Percentiles rank a stretch among this genome's conserved stretches.
These are phyloP conservation scores for Paratilapia polleni DNA, from an alignment of 2,113 vertebrate species.

Conservation along the genomic window DNA sequence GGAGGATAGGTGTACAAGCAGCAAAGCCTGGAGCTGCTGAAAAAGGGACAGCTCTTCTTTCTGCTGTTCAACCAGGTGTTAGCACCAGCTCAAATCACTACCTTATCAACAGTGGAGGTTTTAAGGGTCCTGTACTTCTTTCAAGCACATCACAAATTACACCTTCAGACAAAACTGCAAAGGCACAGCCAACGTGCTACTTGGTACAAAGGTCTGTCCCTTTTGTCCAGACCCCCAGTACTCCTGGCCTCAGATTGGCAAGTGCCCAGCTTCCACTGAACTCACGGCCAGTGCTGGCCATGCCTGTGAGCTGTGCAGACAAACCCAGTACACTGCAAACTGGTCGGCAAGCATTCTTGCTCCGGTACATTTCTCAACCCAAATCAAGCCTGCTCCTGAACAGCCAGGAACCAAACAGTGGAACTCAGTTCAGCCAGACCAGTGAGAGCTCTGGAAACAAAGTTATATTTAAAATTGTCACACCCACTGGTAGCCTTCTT, in stretches of 20 bases:
- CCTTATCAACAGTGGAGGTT: conserved; percentile 73
- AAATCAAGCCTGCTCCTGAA: conserved; percentile 75
- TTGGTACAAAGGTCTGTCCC: conserved; percentile 80
- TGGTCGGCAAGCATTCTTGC: conserved; percentile 81
- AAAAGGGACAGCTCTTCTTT: conserved; percentile 59
- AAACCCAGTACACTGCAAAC: conserved; percentile 69
- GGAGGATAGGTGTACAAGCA: conserved; percentile 44
- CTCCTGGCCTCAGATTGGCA: conserved; percentile 56
- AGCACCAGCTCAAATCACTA: conserved; percentile 68
- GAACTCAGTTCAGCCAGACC: conserved; percentile 49
- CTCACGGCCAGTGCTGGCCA: conserved; percentile 72
- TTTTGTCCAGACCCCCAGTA: conserved; percentile 50
- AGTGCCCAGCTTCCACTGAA: conserved; percentile 61
- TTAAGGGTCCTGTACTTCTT: conserved; percentile 77
- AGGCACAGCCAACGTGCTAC: conserved; percentile 76
- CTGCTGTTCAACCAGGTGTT: conserved; percentile 60
- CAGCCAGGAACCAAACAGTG: conserved; percentile 66
- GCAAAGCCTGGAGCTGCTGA: conserved; percentile 47
- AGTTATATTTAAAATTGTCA: conserved; percentile 80
- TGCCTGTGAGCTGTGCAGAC: conserved; percentile 71
- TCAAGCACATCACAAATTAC: conserved; percentile 69
- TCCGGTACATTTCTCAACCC: conserved; percentile 79
- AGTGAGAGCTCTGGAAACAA: conserved; percentile 73
- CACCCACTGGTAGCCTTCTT: conserved; percentile 69
- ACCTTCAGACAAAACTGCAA: conserved; percentile 62